Conservation (phyloP, 1,140 invertebrate species). For the Capitella teleta region DNA sequence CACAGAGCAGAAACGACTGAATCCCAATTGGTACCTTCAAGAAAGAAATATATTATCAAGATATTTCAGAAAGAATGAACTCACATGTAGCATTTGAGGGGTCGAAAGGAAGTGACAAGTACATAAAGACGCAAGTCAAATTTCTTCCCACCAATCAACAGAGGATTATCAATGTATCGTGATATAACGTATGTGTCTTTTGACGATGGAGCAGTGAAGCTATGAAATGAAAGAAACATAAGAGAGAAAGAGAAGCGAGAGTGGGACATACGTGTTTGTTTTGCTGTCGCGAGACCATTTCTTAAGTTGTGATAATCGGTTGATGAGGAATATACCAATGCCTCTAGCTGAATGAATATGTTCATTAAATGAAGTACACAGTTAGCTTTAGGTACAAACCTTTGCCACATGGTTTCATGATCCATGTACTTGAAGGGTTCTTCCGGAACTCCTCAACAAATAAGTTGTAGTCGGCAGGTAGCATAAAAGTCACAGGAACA, state of each 20-base stretch:
- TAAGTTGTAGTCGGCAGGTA: slow-evolving; percentile 89
- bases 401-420: slow-evolving; percentile 88
- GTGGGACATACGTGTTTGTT: slow-evolving; percentile 32
- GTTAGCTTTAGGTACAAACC: slow-evolving; percentile 18
- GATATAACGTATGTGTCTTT: slow-evolving; percentile 50
- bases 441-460: slow-evolving; percentile 88
- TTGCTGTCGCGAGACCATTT: slow-evolving; percentile 47
- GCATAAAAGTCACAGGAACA: slow-evolving; percentile 81
- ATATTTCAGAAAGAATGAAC: not conserved
- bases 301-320: slow-evolving; percentile 48
- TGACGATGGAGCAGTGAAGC: slow-evolving; percentile 35
- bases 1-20: slow-evolving; percentile 73
- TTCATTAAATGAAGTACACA: slow-evolving; percentile 38
- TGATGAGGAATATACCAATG: slow-evolving; percentile 52
- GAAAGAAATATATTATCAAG: not conserved
- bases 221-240: slow-evolving; percentile 16
- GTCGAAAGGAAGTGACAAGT: slow-evolving; percentile 86
- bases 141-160: slow-evolving; percentile 89
- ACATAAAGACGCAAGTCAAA: slow-evolving; percentile 93
- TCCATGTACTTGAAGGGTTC: slow-evolving; percentile 85
- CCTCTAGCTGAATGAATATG: slow-evolving; percentile 43
- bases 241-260: too few relatives aligned
- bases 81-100: slow-evolving; percentile 48
- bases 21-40: slow-evolving; percentile 52
- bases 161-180: slow-evolving; percentile 87